Evolutionary conservation across 2,888 invertebrate species (phyloP).

Genomic region (Parascotia fuliginaria): DNA sequence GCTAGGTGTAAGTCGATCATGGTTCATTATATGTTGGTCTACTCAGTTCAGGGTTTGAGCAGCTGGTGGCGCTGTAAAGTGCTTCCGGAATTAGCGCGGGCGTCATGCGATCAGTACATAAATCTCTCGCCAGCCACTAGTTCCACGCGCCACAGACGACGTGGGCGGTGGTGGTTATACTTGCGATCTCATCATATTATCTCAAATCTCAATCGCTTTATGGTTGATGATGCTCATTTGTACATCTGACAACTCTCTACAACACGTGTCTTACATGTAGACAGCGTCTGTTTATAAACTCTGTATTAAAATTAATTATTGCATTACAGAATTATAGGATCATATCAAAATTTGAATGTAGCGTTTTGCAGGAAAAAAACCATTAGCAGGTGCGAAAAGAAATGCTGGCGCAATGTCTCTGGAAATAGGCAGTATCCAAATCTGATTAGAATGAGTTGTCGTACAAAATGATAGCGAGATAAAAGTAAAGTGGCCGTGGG

Average conservation of each 20-base stretch:
- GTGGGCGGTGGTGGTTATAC: constrained; percentile 53
- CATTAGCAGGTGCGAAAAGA: constrained; percentile 42
- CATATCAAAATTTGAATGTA: constrained; percentile 15
- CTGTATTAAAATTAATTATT: neutral
- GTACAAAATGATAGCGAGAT: constrained; percentile 14
- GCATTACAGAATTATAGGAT: constrained; percentile 1
- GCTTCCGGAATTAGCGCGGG: constrained; percentile 66
- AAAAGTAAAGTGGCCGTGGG: constrained; percentile 9
- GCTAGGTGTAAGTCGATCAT: constrained; percentile 16
- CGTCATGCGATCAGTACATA: constrained; percentile 72
- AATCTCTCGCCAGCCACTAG: constrained; percentile 68
- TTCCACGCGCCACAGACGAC: constrained; percentile 41
- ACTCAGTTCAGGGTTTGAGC: constrained; percentile 41
- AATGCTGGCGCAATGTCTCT: constrained; percentile 41
- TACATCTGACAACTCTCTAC: constrained; percentile 21
- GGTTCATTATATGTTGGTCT: constrained; percentile 37
- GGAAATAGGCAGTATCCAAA: constrained; percentile 37
- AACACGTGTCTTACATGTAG: constrained; percentile 9
- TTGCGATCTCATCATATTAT: constrained; percentile 44
- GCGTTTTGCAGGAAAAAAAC: constrained; percentile 16
- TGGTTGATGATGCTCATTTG: constrained; percentile 4
- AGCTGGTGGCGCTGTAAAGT: constrained; percentile 53
- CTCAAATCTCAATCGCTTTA: constrained; percentile 52
- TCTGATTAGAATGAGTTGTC: constrained; percentile 41
- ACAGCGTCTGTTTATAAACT: neutral